phyloP scores from a whole-genome alignment of 2,113 vertebrate species.

The Turnix velox region DNA sequence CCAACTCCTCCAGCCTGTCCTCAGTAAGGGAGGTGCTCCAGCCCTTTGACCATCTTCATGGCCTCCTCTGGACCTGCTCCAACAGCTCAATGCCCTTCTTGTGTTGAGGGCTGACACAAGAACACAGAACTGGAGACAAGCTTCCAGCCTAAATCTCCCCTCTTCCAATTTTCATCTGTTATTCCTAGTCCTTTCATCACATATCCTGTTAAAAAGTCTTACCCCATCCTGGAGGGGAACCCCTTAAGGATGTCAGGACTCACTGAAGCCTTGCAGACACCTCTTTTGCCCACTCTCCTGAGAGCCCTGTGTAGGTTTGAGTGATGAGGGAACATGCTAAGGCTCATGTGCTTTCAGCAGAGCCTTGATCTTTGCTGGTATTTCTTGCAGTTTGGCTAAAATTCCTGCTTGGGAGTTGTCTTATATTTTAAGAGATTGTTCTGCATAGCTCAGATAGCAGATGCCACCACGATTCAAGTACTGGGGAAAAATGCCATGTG shows the following conservation, averaged over 20 bases:
- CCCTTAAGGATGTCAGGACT: rapidly evolving
- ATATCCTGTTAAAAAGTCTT: too few relatives aligned
- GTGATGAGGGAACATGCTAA: not conserved
- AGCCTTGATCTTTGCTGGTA: not conserved
- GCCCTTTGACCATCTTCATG: too few relatives aligned
- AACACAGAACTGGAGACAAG: too few relatives aligned
- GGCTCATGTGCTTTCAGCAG: not conserved
- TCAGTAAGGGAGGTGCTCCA: too few relatives aligned
- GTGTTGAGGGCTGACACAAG: too few relatives aligned
- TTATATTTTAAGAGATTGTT: not conserved
- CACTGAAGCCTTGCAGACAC: not conserved
- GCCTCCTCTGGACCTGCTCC: too few relatives aligned
- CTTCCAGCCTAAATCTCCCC: too few relatives aligned
- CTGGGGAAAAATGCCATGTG: not conserved
- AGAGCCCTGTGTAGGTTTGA: not conserved
- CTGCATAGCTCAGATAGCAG: not conserved
- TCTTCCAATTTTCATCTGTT: too few relatives aligned
- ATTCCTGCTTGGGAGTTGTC: not conserved
- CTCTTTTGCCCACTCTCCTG: not conserved
- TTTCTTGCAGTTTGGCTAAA: not conserved
- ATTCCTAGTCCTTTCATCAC: too few relatives aligned
- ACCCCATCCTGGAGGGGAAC: rapidly evolving
- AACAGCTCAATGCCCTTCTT: too few relatives aligned
- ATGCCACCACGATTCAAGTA: not conserved
- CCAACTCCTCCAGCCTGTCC: too few relatives aligned